Base-by-base conservation (phyloP, 2,113 vertebrate species). In the Nerophis ophidion region DNA sequence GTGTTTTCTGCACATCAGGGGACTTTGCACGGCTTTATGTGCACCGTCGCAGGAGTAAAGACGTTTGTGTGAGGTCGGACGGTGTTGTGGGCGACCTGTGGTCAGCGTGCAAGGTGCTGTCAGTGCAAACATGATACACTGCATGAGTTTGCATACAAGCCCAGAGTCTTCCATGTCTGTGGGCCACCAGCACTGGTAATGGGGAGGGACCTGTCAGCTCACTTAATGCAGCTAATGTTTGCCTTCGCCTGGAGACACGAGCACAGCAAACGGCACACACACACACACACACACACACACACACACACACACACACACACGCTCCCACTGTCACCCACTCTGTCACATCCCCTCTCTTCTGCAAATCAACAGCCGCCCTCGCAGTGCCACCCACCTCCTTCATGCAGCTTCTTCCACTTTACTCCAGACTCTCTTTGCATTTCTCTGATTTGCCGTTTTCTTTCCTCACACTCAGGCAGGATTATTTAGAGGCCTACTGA, bases 151-250 rank as follows among this genome's bases (percentile, higher is more conserved):
- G 12, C 40, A 8, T 45, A 14, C 35, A 56, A 47, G 17, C 67
- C 57, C 54, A 59, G 59, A 63, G 53, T 72, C 57, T 72, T 65
- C 66, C 17, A 35, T 58, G 53, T 69, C 61, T 48, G 60, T 88
- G 72, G 83, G 86, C 86, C 87, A 89, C 87, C 86, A 85, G 86
- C 75, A 74, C 76, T 86, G 88, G 86, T 90, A 90, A 90, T 90
- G 81, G 84, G 89, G 81, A 88, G 83, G 86, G 87, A 91, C 87
- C 90, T 90, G 90, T 90, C 90, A 88, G 80, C 85, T 89, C 89
- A 87, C 88, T 91, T 90, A 91, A 91, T 91, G 88, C 89, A 90
- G 88, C 85, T 90, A 90, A 91, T 91, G 89, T 90, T 89, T 89
- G 84, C 83, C 84, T 88, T 81, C 61, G 89, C 88, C 86, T 81